Base-by-base conservation (phyloP, 1,140 invertebrate genomes). In the Drosophila setifemur region DNA sequence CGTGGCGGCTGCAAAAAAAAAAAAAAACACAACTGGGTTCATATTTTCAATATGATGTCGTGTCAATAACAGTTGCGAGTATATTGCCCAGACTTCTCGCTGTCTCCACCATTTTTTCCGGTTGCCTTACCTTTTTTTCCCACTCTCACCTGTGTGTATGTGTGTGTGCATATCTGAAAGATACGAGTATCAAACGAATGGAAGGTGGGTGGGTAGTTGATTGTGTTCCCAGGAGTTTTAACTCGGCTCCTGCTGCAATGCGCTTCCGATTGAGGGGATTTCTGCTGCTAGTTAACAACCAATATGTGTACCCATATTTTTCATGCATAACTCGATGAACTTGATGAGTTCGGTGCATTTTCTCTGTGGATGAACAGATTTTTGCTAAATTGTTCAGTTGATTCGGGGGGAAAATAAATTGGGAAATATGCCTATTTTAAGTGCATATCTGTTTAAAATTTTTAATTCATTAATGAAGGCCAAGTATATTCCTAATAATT, bases 11-110 rank as follows among this genome's bases (percentile, higher is more conserved):
- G n/a, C n/a, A n/a, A 37, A 14, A 21, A 28, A 55, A 35, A 63
- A 69, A 48, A 63, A 58, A 66, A 70, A 67, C 25, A 33, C 48
- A 31, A 44, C 16, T 9, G 37, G 23, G 40, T 54, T 53, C 50
- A 79, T 74, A 85, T 86, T 79, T 81, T 79, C 81, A 86, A 81
- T 86, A 86, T 85, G 74, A 85, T 79, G 81, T 63, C 75, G 64
- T 79, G 79, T 85, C 79, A 86, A 83, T 83, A 85, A 86, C 79
- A 85, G 75, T 86, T 75, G 33, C 35, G 52, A 43, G 35, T 58
- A 83, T 79, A 83, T 74, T 79, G 66, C 81, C 44, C 54, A 60
- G 40, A 47, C 40, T 61, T 63, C 21, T 49, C 42, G 35, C 16
- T 29, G 21, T 19, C 23, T 1, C 40, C 31, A 14, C n/a, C 6